Evolutionary conservation across 1,140 invertebrate species (phyloP).

Genomic region (Pogonomyrmex californicus): DNA sequence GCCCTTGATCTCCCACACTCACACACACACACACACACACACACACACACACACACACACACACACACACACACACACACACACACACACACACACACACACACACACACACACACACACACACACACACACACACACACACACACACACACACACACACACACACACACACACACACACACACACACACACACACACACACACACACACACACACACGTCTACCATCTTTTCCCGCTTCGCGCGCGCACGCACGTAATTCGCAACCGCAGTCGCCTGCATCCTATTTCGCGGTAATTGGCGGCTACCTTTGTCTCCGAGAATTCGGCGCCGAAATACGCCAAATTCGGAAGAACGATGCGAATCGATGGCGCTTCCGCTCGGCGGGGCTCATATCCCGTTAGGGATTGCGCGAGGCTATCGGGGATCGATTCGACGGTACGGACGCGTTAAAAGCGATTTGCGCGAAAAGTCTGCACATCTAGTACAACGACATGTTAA

Average conservation of each 20-base stretch:
- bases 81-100: not conserved
- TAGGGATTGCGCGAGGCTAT: constrained; percentile 56
- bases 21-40: no score
- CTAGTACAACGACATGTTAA: constrained; percentile 36
- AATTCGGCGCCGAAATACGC: not conserved
- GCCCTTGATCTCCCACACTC: constrained; percentile 39
- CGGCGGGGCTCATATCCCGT: constrained; percentile 47
- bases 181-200: no score
- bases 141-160: no score
- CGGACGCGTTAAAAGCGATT: constrained; percentile 44
- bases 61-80: no score
- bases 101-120: not conserved
- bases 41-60: no score
- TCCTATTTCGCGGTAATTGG: constrained; percentile 63
- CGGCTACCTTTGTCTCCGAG: constrained; percentile 44
- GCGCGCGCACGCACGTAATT: constrained; percentile 62
- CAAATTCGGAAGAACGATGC: constrained; percentile 65
- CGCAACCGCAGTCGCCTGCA: constrained; percentile 53
- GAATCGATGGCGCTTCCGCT: constrained; percentile 46
- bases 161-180: no score
- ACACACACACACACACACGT: constrained; percentile 6
- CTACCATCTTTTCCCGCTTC: constrained; percentile 58
- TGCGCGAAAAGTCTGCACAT: constrained; percentile 62
- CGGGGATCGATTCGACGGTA: constrained; percentile 48
- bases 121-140: no score